Percentiles rank a stretch among this genome's conserved stretches.
phyloP scores from a whole-genome alignment of 2,113 vertebrate genomes.

The Turnix velox region DNA sequence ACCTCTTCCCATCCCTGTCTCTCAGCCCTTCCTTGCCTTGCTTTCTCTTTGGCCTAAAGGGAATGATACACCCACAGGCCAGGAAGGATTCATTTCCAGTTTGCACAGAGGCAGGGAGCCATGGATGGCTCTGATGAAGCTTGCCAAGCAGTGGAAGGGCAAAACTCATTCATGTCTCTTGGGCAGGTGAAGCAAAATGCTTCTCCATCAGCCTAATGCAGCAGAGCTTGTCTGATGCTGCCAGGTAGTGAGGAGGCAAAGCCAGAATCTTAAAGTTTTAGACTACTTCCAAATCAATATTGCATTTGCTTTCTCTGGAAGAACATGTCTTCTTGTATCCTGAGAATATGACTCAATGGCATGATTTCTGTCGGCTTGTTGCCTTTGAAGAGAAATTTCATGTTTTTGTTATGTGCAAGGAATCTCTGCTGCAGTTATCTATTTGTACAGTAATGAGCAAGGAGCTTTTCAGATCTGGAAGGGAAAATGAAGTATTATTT shows the following conservation, averaged over 20 bases:
- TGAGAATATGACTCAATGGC: background rate
- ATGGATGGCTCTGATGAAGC: background rate
- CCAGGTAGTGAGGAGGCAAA: background rate
- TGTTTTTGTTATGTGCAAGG: constrained; percentile 28
- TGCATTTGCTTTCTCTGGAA: background rate
- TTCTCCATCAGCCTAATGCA: background rate
- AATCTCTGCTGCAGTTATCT: constrained; percentile 39
- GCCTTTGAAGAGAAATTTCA: background rate
- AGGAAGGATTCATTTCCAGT: background rate
- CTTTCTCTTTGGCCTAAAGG: background rate
- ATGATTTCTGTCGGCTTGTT: background rate
- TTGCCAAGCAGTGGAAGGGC: background rate
- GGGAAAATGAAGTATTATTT: constrained; percentile 47
- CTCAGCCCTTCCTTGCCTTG: background rate
- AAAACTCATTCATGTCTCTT: background rate
- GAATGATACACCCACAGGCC: background rate
- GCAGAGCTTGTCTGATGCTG: background rate
- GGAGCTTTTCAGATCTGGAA: constrained; percentile 62
- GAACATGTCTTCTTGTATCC: background rate
- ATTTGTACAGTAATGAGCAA: constrained; percentile 67
- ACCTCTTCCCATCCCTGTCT: background rate
- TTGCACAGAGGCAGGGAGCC: background rate
- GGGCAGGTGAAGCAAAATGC: background rate
- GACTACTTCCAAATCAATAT: fast-evolving
- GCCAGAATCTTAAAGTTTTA: background rate